These are phyloP conservation scores for Motacilla tschutschensis DNA, from an alignment of 2,113 vertebrate species.

Conservation along the genomic window DNA sequence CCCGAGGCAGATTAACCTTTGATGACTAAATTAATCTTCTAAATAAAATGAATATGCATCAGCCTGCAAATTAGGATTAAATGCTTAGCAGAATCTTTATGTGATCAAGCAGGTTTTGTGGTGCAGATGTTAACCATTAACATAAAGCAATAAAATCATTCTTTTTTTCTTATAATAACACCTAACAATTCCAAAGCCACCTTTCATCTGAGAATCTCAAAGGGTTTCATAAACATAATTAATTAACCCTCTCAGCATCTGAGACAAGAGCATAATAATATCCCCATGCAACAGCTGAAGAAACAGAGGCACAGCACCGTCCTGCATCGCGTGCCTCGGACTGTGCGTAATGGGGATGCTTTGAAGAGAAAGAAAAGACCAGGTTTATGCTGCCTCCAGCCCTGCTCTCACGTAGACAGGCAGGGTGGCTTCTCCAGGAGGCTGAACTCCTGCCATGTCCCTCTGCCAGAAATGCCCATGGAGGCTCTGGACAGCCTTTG, in stretches of 20 bases:
- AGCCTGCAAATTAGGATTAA: conserved; percentile 67
- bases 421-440: neutral
- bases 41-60: conserved; percentile 72
- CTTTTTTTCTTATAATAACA: conserved; percentile 62
- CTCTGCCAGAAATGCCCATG: neutral
- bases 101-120: conserved; percentile 65
- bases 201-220: conserved; percentile 50
- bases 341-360: neutral
- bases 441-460: neutral
- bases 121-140: conserved; percentile 67
- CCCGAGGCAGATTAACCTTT: conserved; percentile 68
- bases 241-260: conserved; percentile 51
- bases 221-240: conserved; percentile 56
- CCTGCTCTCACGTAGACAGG: neutral
- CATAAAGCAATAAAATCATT: conserved; percentile 58
- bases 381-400: neutral
- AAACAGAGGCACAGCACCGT: neutral
- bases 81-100: conserved; percentile 64
- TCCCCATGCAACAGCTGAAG: conserved; percentile 3
- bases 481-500: neutral
- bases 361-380: neutral
- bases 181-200: conserved; percentile 57
- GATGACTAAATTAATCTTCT: conserved; percentile 70
- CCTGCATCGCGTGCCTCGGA: neutral
- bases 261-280: neutral